Evolutionary conservation across 92 coral and sea anemone species (phyloP).

Genomic region (Porites cylindrica): DNA sequence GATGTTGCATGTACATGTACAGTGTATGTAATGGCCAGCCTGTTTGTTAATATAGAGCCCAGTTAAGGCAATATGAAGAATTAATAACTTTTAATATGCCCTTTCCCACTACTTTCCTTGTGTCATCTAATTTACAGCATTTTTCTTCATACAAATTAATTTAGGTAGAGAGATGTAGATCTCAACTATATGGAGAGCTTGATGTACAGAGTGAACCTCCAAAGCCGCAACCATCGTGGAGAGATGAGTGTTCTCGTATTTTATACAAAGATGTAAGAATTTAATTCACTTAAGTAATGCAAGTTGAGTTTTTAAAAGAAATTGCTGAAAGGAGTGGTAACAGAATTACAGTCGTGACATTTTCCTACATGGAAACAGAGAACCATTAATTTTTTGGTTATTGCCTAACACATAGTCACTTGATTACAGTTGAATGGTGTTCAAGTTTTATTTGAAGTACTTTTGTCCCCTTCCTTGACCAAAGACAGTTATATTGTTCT

Average conservation of each 20-base stretch:
- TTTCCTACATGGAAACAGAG: background rate
- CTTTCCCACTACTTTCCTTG: background rate
- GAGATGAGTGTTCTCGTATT: slow-evolving; percentile 15
- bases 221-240: slow-evolving; percentile 15
- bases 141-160: background rate
- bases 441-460: background rate
- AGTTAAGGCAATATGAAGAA: slow-evolving; percentile 18
- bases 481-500: background rate
- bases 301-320: background rate
- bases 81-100: slow-evolving; percentile 5
- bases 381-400: background rate
- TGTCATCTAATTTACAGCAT: background rate
- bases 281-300: background rate
- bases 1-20: too few relatives aligned
- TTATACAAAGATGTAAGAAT: slow-evolving; percentile 36
- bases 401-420: slow-evolving; percentile 5
- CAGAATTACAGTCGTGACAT: background rate
- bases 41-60: too few relatives aligned
- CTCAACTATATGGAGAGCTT: too few relatives aligned
- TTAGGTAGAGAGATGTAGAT: too few relatives aligned
- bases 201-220: too few relatives aligned
- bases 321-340: background rate
- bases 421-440: background rate
- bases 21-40: too few relatives aligned
- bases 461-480: background rate